Conservation (phyloP, 2,797 vertebrate genomes). For the Bradypus variegatus region DNA sequence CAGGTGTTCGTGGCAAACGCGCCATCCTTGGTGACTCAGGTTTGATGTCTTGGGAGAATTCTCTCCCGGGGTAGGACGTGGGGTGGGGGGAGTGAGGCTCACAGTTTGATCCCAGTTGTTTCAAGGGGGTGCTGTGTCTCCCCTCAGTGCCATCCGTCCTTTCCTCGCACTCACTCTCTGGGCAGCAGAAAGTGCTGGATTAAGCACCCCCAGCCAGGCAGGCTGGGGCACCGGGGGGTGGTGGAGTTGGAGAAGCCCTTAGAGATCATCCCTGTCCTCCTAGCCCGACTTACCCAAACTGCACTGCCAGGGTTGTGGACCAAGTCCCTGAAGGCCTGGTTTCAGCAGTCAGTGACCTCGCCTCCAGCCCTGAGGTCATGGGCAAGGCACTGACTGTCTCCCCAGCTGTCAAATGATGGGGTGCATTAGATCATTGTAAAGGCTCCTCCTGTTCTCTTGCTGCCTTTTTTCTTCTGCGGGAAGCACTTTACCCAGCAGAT, state of each 20-base stretch:
- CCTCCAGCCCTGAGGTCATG: constrained; percentile 35
- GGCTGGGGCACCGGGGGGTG: too few relatives aligned
- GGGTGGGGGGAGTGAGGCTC: not conserved
- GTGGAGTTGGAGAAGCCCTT: not conserved
- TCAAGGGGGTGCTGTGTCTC: not conserved
- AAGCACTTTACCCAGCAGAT: not conserved
- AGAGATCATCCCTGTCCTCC: not conserved
- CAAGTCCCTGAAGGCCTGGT: not conserved
- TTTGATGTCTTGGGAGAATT: constrained; percentile 24
- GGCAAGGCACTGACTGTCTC: not conserved
- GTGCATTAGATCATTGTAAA: constrained; percentile 30
- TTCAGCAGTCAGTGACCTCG: not conserved
- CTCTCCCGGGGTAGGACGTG: not conserved
- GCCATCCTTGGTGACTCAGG: constrained; percentile 34
- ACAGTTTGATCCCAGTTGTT: not conserved
- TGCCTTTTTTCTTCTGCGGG: not conserved
- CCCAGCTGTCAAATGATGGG: constrained; percentile 23
- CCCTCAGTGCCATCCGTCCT: too few relatives aligned
- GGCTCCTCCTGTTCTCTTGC: not conserved
- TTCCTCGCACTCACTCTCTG: not conserved
- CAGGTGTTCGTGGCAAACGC: constrained; percentile 58
- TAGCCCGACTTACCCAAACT: not conserved
- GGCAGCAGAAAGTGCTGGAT: not conserved
- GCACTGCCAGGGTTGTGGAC: not conserved
- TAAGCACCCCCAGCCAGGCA: not conserved